Base-by-base conservation (phyloP, 2,888 invertebrate species). In the Acleris laterana region DNA sequence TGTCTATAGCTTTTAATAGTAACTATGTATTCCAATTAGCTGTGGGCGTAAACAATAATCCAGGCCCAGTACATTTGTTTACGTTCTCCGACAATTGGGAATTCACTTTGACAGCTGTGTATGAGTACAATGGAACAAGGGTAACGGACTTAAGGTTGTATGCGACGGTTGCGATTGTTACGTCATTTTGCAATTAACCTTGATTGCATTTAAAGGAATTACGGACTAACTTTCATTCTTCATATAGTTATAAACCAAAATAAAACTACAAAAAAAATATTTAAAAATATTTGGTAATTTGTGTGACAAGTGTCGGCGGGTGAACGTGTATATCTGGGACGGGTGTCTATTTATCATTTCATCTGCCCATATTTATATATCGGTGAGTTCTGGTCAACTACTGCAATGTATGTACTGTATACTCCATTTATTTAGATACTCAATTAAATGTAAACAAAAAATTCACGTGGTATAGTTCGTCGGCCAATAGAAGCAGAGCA, bases 141-240 rank as follows among this genome's bases (percentile, higher is more conserved):
- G 38, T 38, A 22, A 55, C 13, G 42, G 55, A 57, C 17, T 42
- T 20, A 56, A 16, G 48, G 49, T 50, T 38, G 59, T 50, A 46
- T 46, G 19, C 52, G 61, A 44, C 52, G 38, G 25, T 60, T 20
- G 19, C 60, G 28, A 65, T 44, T 62, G n/a, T 16, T 38, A 28
- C 25, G 50, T 51, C 48, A 49, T 49, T 56, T 61, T 61, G 65
- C 65, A 65, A 65, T 64, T 65, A 50, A 9, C 48, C 32, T 66
- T 55, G 28, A 61, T 66, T 66, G 65, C 65, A 66, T 66, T 66
- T 66, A 66, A 66, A 53, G 65, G 65, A 65, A 57, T 66, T 66
- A 66, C 60, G 32, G 56, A 66, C 61, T 66, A 61, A 66, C 56
- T 66, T 38, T 66, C 65, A 66, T 38, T 51, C 20, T 66, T 60